Percentiles rank a stretch among this genome's conserved stretches.
Evolutionary conservation across 2,113 vertebrate genomes (phyloP).

Genomic region (Illadopsis cleaveri): DNA sequence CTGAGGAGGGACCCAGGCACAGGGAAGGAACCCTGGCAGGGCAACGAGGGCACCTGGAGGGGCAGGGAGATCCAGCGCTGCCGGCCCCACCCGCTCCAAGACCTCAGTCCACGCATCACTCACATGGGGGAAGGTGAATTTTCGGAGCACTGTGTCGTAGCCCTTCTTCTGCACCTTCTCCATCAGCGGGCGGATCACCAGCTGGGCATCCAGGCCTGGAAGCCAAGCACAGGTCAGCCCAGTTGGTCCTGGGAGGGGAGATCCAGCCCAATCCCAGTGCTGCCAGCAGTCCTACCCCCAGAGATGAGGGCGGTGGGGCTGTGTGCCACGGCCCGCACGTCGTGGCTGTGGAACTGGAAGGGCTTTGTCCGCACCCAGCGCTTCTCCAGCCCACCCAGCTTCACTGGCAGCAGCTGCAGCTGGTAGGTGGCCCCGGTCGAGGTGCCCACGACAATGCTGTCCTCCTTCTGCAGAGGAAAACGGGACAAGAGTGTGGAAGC

Average conservation of each 20-base stretch:
- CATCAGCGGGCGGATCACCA: slow-evolving; percentile 90
- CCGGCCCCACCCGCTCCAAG: not conserved
- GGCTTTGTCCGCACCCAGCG: slow-evolving; percentile 90
- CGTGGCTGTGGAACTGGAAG: slow-evolving; percentile 91
- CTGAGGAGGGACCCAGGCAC: not conserved
- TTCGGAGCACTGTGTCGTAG: slow-evolving; percentile 78
- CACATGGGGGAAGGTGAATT: slow-evolving; percentile 89
- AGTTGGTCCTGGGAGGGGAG: rapidly evolving
- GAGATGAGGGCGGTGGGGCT: slow-evolving; percentile 85
- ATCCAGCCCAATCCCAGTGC: rapidly evolving
- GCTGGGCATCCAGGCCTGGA: slow-evolving; percentile 89
- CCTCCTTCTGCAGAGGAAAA: slow-evolving; percentile 79
- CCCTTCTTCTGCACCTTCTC: slow-evolving; percentile 85
- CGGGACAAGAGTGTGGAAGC: rapidly evolving
- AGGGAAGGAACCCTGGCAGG: not conserved
- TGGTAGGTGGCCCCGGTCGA: slow-evolving; percentile 87
- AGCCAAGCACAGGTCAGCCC: not conserved
- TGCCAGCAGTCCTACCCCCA: slow-evolving; percentile 75
- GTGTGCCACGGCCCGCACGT: slow-evolving; percentile 85
- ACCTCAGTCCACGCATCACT: slow-evolving; percentile 66
- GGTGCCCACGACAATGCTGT: slow-evolving; percentile 89
- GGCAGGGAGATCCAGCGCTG: not conserved
- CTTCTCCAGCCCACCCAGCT: slow-evolving; percentile 69
- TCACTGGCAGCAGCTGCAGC: slow-evolving; percentile 85
- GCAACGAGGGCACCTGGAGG: not conserved